Conservation (phyloP, 2,797 vertebrate species). For the Eleutherodactylus coqui region DNA sequence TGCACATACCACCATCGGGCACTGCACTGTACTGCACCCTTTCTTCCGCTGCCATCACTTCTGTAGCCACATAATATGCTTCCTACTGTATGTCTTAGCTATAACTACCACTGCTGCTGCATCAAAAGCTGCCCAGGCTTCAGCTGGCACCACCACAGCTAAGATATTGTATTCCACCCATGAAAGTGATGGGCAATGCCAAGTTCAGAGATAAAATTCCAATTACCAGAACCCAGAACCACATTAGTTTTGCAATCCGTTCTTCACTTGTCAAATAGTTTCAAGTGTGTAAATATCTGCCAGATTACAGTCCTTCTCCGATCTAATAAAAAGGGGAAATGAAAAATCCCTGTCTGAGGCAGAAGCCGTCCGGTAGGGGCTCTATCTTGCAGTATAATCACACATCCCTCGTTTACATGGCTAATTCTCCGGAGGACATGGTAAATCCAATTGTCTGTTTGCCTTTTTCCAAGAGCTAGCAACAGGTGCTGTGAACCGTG, state of each 20-base stretch:
- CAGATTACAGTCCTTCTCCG: slow-evolving; percentile 7
- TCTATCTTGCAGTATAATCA: neutral
- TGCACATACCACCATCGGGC: no score
- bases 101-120: neutral
- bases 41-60: neutral
- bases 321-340: neutral
- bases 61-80: neutral
- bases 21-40: neutral
- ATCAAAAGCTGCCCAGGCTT: neutral
- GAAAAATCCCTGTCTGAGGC: neutral
- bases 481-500: slow-evolving; percentile 40
- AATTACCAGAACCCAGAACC: neutral
- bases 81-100: no score
- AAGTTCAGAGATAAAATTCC: neutral
- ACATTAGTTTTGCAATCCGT: neutral
- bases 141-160: no score
- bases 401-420: slow-evolving; percentile 30
- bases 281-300: neutral
- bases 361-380: neutral
- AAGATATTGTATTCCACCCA: neutral
- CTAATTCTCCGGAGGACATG: slow-evolving; percentile 25
- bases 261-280: neutral
- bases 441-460: slow-evolving; percentile 51
- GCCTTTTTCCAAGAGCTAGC: slow-evolving; percentile 39
- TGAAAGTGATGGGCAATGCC: neutral